A percentile compares a stretch with the other conserved stretches of the same genome.
phyloP scores from a whole-genome alignment of 2,797 vertebrate genomes.

The Hafferia zeledoni region DNA sequence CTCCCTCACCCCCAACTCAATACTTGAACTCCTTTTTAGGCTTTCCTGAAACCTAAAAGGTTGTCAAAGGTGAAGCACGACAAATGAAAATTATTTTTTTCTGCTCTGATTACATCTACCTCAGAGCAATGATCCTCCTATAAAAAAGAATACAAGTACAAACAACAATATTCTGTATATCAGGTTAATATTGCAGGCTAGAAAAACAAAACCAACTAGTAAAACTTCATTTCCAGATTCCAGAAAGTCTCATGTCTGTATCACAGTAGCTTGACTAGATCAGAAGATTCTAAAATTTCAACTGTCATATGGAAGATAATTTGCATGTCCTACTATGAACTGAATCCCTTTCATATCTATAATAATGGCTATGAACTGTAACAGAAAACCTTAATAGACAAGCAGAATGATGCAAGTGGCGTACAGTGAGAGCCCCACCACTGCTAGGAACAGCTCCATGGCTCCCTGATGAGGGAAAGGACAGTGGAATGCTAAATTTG shows the following conservation, averaged over 20 bases:
- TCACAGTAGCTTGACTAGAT: background rate
- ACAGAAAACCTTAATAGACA: background rate
- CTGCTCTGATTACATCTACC: background rate
- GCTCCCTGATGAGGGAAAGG: background rate
- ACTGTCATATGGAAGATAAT: background rate
- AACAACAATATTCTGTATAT: background rate
- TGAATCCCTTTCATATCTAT: background rate
- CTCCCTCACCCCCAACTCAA: fast-evolving
- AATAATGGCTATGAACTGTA: background rate
- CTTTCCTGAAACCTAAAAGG: background rate
- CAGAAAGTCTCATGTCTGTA: background rate
- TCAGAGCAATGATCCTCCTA: background rate
- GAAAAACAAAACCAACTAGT: background rate
- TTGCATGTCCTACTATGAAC: background rate
- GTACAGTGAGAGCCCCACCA: background rate
- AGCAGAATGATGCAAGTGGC: background rate
- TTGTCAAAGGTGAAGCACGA: background rate
- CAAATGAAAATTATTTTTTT: background rate
- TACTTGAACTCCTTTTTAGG: background rate
- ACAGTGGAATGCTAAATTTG: background rate
- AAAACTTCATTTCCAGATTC: background rate
- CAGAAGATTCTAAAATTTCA: background rate
- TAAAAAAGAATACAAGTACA: background rate
- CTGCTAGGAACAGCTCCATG: background rate
- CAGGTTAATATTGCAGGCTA: background rate